These are phyloP conservation scores for Mesocricetus auratus DNA, from an alignment of 2,113 vertebrate genomes.

Conservation along the genomic window DNA sequence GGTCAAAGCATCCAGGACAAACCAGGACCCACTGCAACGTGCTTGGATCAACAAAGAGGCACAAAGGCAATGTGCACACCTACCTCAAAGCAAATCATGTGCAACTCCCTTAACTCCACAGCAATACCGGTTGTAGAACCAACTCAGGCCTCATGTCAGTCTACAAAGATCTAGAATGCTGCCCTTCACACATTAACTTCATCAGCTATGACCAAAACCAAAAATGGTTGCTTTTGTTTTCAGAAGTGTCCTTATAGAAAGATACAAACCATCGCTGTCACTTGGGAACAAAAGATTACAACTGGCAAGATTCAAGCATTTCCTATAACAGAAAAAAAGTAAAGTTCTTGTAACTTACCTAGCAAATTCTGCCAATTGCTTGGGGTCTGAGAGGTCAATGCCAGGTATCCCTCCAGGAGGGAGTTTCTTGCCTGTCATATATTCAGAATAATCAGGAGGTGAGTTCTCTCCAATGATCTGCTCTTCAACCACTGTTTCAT, in stretches of 20 bases:
- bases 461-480: slow-evolving; percentile 98
- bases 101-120: not conserved
- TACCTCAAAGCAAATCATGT: not conserved
- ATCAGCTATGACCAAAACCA: not conserved
- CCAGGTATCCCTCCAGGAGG: slow-evolving; percentile 98
- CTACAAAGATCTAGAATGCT: slow-evolving; percentile 22
- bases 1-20: not conserved
- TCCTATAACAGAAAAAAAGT: not conserved
- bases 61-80: too few relatives aligned
- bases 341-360: slow-evolving; percentile 88
- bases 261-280: slow-evolving; percentile 15
- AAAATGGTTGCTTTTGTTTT: slow-evolving; percentile 43
- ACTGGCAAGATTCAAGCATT: slow-evolving; percentile 17
- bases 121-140: not conserved
- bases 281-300: not conserved
- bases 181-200: not conserved
- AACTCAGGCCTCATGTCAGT: not conserved
- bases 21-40: not conserved
- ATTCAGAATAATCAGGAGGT: slow-evolving; percentile 98
- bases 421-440: slow-evolving; percentile 99
- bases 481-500: slow-evolving; percentile 96
- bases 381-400: slow-evolving; percentile 98
- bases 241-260: slow-evolving; percentile 28
- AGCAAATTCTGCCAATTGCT: slow-evolving; percentile 99
- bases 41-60: not conserved